These are phyloP conservation scores for Drosophila asahinai DNA, from an alignment of 1,140 invertebrate species.

Conservation along the genomic window DNA sequence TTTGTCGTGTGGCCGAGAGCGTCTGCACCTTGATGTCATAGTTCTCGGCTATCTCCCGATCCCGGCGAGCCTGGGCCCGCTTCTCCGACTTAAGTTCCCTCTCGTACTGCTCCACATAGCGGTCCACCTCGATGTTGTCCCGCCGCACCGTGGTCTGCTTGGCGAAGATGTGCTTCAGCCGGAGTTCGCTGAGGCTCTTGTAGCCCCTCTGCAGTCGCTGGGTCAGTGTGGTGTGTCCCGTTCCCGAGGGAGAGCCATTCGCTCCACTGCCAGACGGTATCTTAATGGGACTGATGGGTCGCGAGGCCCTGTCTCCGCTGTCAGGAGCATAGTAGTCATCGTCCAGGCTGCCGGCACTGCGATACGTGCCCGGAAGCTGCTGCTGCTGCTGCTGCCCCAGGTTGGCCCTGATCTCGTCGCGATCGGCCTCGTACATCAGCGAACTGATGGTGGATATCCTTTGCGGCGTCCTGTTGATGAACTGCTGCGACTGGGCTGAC, in stretches of 20 bases:
- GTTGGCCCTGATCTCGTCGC: neutral
- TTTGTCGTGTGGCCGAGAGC: conserved; percentile 50
- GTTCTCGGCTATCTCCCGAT: conserved; percentile 76
- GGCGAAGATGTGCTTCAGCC: conserved; percentile 76
- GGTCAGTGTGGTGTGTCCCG: conserved; percentile 19
- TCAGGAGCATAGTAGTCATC: conserved; percentile 75
- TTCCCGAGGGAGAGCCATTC: neutral
- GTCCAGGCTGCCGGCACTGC: conserved; percentile 75
- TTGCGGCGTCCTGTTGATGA: conserved; percentile 75
- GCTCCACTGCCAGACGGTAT: conserved; percentile 20
- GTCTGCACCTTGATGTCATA: conserved; percentile 71
- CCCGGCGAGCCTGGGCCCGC: conserved; percentile 44
- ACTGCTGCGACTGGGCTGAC: conserved; percentile 58
- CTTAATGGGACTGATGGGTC: conserved; percentile 60
- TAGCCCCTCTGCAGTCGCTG: conserved; percentile 73
- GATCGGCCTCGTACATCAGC: conserved; percentile 61
- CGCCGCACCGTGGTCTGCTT: conserved; percentile 65
- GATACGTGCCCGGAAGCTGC: conserved; percentile 48
- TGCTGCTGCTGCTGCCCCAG: conserved; percentile 21
- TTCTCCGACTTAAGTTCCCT: conserved; percentile 62
- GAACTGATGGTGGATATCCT: conserved; percentile 80
- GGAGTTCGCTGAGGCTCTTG: conserved; percentile 74
- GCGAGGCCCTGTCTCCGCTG: conserved; percentile 34
- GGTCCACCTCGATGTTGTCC: conserved; percentile 71
- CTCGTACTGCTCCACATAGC: conserved; percentile 74